Evolutionary conservation across 2,797 vertebrate genomes (phyloP).

Genomic region (Peromyscus aztecus): DNA sequence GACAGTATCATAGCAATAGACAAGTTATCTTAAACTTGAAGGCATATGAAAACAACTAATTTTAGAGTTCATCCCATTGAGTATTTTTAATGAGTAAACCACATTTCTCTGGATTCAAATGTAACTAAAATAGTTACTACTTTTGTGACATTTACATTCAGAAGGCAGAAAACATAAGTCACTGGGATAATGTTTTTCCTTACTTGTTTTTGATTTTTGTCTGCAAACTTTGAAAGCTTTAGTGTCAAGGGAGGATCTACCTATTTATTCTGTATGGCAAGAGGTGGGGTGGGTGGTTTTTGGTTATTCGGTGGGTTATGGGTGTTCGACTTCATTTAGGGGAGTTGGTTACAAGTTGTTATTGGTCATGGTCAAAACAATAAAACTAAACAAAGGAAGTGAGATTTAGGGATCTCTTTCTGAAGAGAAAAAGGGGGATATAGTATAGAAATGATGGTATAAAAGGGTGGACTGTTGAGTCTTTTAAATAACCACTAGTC

Average conservation of each 20-base stretch:
- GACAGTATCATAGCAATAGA: background rate
- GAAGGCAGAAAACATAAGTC: slow-evolving; percentile 37
- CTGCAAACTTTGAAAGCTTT: background rate
- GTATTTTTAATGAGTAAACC: background rate
- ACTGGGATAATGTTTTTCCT: background rate
- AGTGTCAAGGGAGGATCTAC: background rate
- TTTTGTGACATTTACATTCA: background rate
- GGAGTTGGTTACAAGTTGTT: background rate
- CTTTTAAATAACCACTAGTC: background rate
- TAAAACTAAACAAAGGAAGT: background rate
- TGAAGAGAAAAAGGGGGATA: background rate
- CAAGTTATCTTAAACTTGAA: slow-evolving; percentile 40
- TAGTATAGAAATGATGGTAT: background rate
- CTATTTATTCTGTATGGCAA: background rate
- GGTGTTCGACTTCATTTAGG: background rate
- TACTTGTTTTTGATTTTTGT: background rate
- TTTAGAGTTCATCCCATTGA: background rate
- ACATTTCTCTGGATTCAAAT: background rate
- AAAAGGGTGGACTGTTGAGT: background rate
- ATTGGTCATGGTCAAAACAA: background rate
- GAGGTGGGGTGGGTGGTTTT: background rate
- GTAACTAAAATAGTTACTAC: slow-evolving; percentile 25
- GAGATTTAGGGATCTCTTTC: background rate
- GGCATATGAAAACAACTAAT: background rate
- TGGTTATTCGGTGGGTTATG: background rate